Evolutionary conservation across 2,888 invertebrate species (phyloP), one percentile per base, ranked within the genome.

Genomic region (Ferdinandea cuprea): DNA sequence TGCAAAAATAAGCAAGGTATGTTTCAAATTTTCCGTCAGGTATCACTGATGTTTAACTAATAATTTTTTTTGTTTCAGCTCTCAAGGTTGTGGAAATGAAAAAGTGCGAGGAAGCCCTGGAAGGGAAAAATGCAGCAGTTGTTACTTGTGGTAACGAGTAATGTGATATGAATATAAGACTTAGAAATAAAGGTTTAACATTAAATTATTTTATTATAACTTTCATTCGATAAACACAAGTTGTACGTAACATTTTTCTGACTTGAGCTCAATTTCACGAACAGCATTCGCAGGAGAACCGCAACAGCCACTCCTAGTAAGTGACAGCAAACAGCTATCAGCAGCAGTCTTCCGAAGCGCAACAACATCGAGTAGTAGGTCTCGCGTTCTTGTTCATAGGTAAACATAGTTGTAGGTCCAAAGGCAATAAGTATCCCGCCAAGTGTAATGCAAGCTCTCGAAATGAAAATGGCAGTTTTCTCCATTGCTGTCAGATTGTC

Each of bases 331-430:
- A 35, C 63, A 0, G 50, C 44, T 21, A 78, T 68, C 2, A 17
- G 11, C 3, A 78, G 1, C 0, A 83, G 9, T 21, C 50, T 54
- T 9, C 61, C 37, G 0, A 59, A 19, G 25, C 52, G 44, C n/a
- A 68, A 2, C 7, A 83, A 9, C 78, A 78, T 72, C 6, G 59
- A 68, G n/a, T 84, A 65, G 61, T 86, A 87, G 0, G 21, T 25
- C 8, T 85, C 85, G 6, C 87, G 86, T 61, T 87, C 87, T 5
- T 71, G 59, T 21, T 87, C 87, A 59, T 87, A 87, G 0, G 59
- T 86, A 7, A 84, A 58, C 40, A 86, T 42, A 0, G 86, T 86
- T 9, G 87, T 87, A 0, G 42, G 37, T 2, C 85, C 87, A 68
- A 83, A 86, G 28, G 79, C 73, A 0, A 68, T 1, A 0, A 69